Conservation (phyloP, 2,888 invertebrate genomes). For the Acanthosepion esculentum region DNA sequence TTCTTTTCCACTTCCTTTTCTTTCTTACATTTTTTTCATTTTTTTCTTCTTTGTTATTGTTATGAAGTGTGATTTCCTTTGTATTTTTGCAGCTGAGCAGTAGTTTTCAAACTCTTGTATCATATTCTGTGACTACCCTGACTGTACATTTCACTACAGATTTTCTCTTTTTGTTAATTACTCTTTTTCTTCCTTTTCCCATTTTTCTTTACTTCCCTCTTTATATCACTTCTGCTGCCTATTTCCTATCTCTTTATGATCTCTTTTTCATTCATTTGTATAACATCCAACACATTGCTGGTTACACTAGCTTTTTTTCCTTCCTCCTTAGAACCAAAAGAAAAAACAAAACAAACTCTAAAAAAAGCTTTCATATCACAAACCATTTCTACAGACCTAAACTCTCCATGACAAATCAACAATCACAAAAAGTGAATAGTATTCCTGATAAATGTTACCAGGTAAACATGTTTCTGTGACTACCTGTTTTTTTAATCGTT, state of each 20-base stretch:
- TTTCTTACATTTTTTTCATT: no score
- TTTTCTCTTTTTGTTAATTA: neutral
- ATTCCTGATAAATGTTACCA: neutral
- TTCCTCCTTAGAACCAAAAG: neutral
- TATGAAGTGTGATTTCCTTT: no score
- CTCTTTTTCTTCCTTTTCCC: neutral
- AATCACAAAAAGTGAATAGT: neutral
- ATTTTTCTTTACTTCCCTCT: neutral
- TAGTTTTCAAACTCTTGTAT: no score
- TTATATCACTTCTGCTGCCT: neutral
- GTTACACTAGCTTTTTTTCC: neutral
- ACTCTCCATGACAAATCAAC: neutral
- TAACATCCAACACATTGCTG: neutral
- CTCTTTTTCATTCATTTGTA: neutral
- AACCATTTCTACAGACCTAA: neutral
- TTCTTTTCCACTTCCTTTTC: no score
- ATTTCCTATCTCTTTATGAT: neutral
- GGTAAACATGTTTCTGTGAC: neutral
- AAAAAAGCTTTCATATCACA: neutral
- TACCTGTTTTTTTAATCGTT: neutral
- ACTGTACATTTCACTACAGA: no score
- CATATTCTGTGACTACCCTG: no score
- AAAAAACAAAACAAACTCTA: neutral
- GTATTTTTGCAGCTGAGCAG: no score
- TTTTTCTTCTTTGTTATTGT: no score